Evolutionary conservation across 2,888 invertebrate genomes (phyloP), one percentile per base, ranked within the genome.

Genomic region (Drosophila formosana): DNA sequence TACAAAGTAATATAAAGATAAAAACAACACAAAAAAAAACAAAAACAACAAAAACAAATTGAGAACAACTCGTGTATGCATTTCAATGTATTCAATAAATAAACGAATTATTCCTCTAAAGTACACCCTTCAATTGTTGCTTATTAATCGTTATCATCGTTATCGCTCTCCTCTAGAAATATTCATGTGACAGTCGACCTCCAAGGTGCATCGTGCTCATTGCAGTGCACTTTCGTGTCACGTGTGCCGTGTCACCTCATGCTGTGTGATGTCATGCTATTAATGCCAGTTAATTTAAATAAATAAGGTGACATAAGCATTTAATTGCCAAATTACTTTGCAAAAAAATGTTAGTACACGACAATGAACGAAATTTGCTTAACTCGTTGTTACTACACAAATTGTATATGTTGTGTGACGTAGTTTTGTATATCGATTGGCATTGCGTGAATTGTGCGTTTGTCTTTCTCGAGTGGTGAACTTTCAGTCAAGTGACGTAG

Each of bases 21-120:
- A 83, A 75, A 72, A 73, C 71, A 69, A 37, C 11, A 37, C 11
- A 34, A 37, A 66, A 65, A 65, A 64, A 60, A 49, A 57, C 72
- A 66, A 64, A 72, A 66, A 67, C 18, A 61, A 62, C 66, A 72
- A 73, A 49, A 71, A 67, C 66, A 80, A 82, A 75, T 80, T 85
- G 78, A 77, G 82, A 81, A 80, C 75, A 89, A 88, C 88, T 81
- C 83, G 90, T 90, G 86, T 91, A 90, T 90, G 90, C 90, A 90
- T 90, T 90, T 90, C 86, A 90, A 90, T 90, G 90, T 90, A 90
- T 91, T 90, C 90, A 89, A 90, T 90, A 90, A 90, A 89, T 88
- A 88, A 91, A 86, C 87, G 82, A 85, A 86, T 83, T 83, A 83
- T 83, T 83, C 83, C 83, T 87, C 85, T 84, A 87, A 87, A 87